Evolutionary conservation across 2,113 vertebrate species (phyloP), one percentile per base, ranked within the genome.

Genomic region (Neogobius melanostomus): DNA sequence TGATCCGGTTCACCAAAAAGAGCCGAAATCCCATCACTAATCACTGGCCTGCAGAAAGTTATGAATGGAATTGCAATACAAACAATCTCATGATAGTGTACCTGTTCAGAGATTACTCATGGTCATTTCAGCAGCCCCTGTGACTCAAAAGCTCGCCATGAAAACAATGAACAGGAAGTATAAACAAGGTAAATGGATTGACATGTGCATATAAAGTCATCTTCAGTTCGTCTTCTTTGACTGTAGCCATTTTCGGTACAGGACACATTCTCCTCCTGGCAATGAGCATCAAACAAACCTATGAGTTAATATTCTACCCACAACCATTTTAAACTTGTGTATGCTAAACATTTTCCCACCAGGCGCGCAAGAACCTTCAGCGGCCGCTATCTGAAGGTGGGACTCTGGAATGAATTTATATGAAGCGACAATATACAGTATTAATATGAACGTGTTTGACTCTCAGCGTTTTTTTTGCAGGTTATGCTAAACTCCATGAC

Each of bases 281-380:
- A 71, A 59, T 52, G 68, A 49, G 52, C 69, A 68, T 70, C 52
- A 69, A 68, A 47, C 69, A 73, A 59, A 10, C 28, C 7, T 61
- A 1, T 17, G 45, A 66, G 64, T 82, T 74, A 79, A 72, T 69
- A 85, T 82, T 85, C 69, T 57, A 45, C 44, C 49, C 64, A 8
- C 8, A 4, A 36, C 57, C 64, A 15, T 70, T 66, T 60, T 63
- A 59, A 76, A 76, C 21, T 59, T 80, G 42, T 67, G 74, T 75
- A 80, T 75, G 76, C 80, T 75, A 77, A 85, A 78, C 63, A 8
- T 75, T 77, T 71, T 43, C 56, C 53, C 69, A 50, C 69, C 43
- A 28, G 59, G 71, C 68, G 53, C 50, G 0, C 2, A 72, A 17
- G 65, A 81, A 51, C 11, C 59, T 64, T 75, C 69, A 60, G 47